Evolutionary conservation across 2,888 invertebrate genomes (phyloP).

Genomic region (Nematopogon swammerdamellus): DNA sequence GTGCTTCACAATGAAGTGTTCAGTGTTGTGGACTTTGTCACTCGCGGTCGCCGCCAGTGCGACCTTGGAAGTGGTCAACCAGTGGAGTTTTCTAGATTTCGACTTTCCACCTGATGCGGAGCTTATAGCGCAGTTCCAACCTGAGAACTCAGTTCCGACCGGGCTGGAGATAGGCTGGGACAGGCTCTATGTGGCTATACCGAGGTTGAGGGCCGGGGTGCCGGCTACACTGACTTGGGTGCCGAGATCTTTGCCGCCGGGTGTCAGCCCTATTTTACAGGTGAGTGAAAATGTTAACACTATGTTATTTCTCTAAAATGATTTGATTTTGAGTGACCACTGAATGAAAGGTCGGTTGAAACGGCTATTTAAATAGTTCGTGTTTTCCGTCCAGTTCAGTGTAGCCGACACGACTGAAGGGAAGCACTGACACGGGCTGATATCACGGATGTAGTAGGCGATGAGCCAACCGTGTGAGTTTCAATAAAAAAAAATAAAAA

Average conservation of each 20-base stretch:
- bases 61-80: conserved; percentile 60
- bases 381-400: no score
- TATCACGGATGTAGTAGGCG: no score
- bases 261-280: conserved; percentile 68
- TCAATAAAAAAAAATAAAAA: no score
- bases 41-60: conserved; percentile 30
- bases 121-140: conserved; percentile 57
- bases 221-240: conserved; percentile 72
- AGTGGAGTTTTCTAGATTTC: conserved; percentile 67
- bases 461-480: no score
- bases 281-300: no score
- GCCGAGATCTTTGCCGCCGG: conserved; percentile 59
- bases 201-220: conserved; percentile 70
- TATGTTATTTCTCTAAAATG: no score
- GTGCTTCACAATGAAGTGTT: no score
- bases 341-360: no score
- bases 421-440: no score
- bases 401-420: no score
- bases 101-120: conserved; percentile 64
- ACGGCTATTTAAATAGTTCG: no score
- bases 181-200: conserved; percentile 71
- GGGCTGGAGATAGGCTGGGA: conserved; percentile 72
- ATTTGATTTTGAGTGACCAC: no score
- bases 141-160: conserved; percentile 73
- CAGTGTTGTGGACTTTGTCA: not conserved